Base-by-base conservation (phyloP, 2,888 invertebrate genomes). In the Drosophila infuscata region DNA sequence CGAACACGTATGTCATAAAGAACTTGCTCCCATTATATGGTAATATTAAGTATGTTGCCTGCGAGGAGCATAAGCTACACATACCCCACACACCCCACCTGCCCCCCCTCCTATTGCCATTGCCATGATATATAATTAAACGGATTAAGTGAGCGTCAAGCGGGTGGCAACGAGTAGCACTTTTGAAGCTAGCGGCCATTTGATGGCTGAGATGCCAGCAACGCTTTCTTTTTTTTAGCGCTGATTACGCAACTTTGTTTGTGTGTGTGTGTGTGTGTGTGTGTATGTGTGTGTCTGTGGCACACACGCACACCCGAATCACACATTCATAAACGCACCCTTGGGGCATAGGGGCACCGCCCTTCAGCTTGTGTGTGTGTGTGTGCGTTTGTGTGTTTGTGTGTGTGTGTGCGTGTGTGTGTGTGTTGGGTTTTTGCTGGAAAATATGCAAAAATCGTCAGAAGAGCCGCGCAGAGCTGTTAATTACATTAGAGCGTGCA, bases 401-500 rank as follows among this genome's bases (percentile, higher is more conserved):
- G 41, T 54, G 43, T 46, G 11, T 33, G 2, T 32, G 9, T 32
- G 9, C 11, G 20, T 35, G 38, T 15, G n/a, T 63, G 38, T 65
- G 60, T 56, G 49, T 56, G 43, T 46, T 43, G 49, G 59, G 43
- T 59, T 54, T 64, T 62, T 58, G 67, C 78, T 72, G 64, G 67
- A 41, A 77, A 63, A 76, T 75, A 81, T 80, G 81, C 76, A 82
- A 82, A 82, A 81, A 68, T 76, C 59, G 81, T 79, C 70, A 71
- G 76, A 79, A 79, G 78, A 79, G 78, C 56, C 66, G 67, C 61
- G 78, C 53, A 64, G 67, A 74, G 76, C 83, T 82, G 81, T 81
- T 81, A 81, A 81, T 81, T 81, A 81, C 80, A 64, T 82, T 82
- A 71, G 79, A 79, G 75, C 79, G 63, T 74, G 68, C 59, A 62